Evolutionary conservation across 2,113 vertebrate species (phyloP), one percentile per base, ranked within the genome.

Genomic region (Pelobates fuscus): DNA sequence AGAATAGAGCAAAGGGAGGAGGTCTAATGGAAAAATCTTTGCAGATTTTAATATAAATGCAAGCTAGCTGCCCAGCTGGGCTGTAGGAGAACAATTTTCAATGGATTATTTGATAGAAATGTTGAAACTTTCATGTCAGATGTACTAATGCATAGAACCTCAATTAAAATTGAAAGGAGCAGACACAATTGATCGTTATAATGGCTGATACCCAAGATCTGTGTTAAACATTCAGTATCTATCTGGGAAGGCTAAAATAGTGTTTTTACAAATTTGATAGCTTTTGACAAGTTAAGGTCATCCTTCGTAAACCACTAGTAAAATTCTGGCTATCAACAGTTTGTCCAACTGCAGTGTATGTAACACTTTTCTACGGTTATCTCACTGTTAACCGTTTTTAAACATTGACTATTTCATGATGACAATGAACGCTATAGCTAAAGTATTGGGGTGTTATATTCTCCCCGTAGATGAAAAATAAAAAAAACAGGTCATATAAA

Each of bases 231-330:
- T 14, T 18, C 3, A 49, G 32, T 37, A 10, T 10, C 15, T 14
- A 49, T 4, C 8, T 14, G 44, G 8, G 44, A 12, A 4, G 44
- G 44, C 3, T 8, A 49, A 17, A 18, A 49, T 17, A 1, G 44
- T 49, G 44, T 23, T 55, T 55, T 55, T 55, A 15, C 18, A 1
- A 11, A 12, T 49, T 62, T 32, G 18, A 18, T 8, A 32, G 43
- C 37, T 23, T 61, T 24, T 62, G 18, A 1, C n/a, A 30, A 41
- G 24, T 71, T 52, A 71, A 37, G 37, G 58, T 52, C 70, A 71
- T 52, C 70, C 62, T 71, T 26, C 62, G 46, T 63, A 62, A 71
- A 29, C 18, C 60, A 18, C 70, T 71, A 71, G 62, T 71, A 62
- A 71, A 71, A 71, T 37, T 6, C 5, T 6, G 10, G 1, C 32